Evolutionary conservation across 2,888 invertebrate genomes (phyloP).

Genomic region (Andricus quercusramuli): DNA sequence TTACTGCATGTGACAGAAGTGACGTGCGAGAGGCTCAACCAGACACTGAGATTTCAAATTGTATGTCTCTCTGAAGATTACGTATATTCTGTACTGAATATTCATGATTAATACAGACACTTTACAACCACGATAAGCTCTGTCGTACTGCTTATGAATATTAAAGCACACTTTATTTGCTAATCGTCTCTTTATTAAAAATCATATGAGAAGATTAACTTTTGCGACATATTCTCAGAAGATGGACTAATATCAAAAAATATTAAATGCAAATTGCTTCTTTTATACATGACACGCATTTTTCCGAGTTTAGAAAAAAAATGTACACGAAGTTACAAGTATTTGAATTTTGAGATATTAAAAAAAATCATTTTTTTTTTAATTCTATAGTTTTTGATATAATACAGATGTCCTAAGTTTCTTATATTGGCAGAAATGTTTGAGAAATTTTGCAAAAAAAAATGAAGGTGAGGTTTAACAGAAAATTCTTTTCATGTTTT

Average conservation of each 20-base stretch:
- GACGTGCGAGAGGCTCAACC: not conserved
- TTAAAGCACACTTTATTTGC: not conserved
- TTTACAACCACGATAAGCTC: not conserved
- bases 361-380: too few relatives aligned
- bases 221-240: not conserved
- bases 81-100: conserved; percentile 9
- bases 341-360: too few relatives aligned
- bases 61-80: conserved; percentile 23
- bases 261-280: too few relatives aligned
- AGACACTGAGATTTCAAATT: conserved; percentile 24
- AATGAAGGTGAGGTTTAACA: too few relatives aligned
- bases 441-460: too few relatives aligned
- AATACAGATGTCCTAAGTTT: too few relatives aligned
- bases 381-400: too few relatives aligned
- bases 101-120: conserved; percentile 17
- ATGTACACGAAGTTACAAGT: too few relatives aligned
- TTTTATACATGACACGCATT: too few relatives aligned
- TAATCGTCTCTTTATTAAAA: not conserved
- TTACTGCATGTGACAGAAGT: conserved; percentile 26
- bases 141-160: conserved; percentile 10
- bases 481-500: too few relatives aligned
- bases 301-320: too few relatives aligned
- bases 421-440: too few relatives aligned
- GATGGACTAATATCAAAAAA: not conserved
- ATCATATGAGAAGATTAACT: not conserved